Evolutionary conservation across 2,888 invertebrate genomes (phyloP).

Genomic region (Azorinus chamasolen): DNA sequence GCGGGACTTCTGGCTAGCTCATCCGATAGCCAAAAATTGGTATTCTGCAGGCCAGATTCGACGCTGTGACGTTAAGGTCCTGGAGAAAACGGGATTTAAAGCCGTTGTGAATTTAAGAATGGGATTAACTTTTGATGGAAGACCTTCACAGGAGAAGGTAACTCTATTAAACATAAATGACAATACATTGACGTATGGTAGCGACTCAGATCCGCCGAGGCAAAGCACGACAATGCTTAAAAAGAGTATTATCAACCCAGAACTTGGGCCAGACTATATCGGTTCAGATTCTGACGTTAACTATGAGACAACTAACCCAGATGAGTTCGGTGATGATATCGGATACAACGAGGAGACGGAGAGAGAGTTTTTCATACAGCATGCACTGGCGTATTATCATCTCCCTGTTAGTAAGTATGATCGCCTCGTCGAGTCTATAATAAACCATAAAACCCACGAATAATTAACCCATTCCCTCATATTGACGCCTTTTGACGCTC

Average conservation of each 20-base stretch:
- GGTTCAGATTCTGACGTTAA: background rate
- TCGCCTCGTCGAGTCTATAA: too few relatives aligned
- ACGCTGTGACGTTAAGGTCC: background rate
- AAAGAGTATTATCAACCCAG: constrained; percentile 1
- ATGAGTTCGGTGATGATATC: constrained; percentile 17
- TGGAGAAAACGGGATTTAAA: constrained; percentile 17
- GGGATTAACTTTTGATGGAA: constrained; percentile 4
- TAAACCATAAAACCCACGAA: too few relatives aligned
- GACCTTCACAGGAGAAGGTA: constrained; percentile 14
- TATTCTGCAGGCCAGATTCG: constrained; percentile 17
- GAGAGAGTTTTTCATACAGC: constrained; percentile 7
- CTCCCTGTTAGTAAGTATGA: background rate
- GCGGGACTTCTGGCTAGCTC: constrained; percentile 14
- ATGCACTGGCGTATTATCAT: background rate
- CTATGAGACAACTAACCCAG: constrained; percentile 8
- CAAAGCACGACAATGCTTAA: constrained; percentile 11
- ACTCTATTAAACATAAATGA: constrained; percentile 17
- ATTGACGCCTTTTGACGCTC: too few relatives aligned
- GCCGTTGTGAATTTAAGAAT: constrained; percentile 15
- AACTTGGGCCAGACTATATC: background rate
- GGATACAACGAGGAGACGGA: constrained; percentile 19
- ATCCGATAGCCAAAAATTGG: constrained; percentile 18
- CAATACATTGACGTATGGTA: constrained; percentile 1
- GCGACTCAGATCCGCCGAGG: background rate
- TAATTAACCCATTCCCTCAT: too few relatives aligned